phyloP scores from a whole-genome alignment of 2,888 invertebrate species.

The Harpalus rufipes region DNA sequence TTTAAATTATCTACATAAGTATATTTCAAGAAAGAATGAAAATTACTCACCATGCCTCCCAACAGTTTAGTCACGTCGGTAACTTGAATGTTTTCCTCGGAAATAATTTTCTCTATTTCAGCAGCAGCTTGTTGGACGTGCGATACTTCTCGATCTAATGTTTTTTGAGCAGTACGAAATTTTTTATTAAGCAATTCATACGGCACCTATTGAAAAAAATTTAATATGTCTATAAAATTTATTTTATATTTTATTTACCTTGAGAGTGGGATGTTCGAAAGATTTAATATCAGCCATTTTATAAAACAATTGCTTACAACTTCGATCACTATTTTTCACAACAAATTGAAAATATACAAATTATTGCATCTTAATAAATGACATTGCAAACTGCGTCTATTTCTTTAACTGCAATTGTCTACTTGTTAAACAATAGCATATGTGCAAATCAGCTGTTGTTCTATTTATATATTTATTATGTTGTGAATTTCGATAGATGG shows the following conservation, averaged over 20 bases:
- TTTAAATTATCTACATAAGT: constrained; percentile 12
- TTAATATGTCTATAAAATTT: constrained; percentile 15
- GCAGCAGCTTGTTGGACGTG: constrained; percentile 89
- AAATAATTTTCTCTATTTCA: constrained; percentile 88
- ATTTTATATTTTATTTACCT: constrained; percentile 80
- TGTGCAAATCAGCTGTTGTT: constrained; percentile 61
- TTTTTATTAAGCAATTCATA: constrained; percentile 99
- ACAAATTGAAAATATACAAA: not conserved
- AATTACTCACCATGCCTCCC: constrained; percentile 85
- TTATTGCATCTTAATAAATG: not conserved
- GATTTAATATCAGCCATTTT: constrained; percentile 95
- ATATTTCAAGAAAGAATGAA: not conserved
- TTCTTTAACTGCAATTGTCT: not conserved
- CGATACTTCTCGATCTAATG: constrained; percentile 94
- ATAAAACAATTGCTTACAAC: constrained; percentile 19
- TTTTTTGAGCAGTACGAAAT: constrained; percentile 96
- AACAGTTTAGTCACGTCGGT: constrained; percentile 89
- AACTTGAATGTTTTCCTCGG: constrained; percentile 80
- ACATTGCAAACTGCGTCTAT: not conserved
- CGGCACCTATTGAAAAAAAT: constrained; percentile 85
- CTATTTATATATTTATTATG: constrained; percentile 31
- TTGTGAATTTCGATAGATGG: constrained; percentile 29
- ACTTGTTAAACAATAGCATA: constrained; percentile 60
- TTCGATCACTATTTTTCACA: not conserved
- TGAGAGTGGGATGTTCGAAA: constrained; percentile 96